These are phyloP conservation scores for Engystomops pustulosus DNA, from an alignment of 2,113 vertebrate species.

Conservation along the genomic window DNA sequence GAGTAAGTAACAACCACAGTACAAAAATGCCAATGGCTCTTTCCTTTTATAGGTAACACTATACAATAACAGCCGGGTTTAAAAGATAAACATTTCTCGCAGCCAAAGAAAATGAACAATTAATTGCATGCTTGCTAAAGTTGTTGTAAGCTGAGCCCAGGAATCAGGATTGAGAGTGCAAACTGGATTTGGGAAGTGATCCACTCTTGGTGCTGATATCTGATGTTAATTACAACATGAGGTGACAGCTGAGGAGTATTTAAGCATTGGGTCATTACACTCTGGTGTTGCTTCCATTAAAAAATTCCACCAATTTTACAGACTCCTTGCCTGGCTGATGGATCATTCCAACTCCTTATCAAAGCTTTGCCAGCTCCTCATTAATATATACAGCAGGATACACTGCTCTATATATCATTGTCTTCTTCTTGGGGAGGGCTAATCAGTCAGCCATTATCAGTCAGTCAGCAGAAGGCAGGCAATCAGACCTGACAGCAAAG, in stretches of 20 bases:
- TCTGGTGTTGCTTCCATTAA: slow-evolving; percentile 77
- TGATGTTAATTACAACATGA: slow-evolving; percentile 76
- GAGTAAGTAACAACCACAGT: slow-evolving; percentile 72
- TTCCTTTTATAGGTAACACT: slow-evolving; percentile 72
- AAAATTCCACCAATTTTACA: slow-evolving; percentile 76
- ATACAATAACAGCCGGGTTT: slow-evolving; percentile 75
- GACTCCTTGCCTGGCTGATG: slow-evolving; percentile 80
- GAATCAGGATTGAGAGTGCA: slow-evolving; percentile 63
- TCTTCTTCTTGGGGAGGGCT: slow-evolving; percentile 88
- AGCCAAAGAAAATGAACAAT: slow-evolving; percentile 77
- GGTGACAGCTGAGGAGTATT: slow-evolving; percentile 73
- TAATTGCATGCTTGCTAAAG: slow-evolving; percentile 79
- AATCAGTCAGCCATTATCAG: slow-evolving; percentile 94
- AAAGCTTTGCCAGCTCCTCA: slow-evolving; percentile 89
- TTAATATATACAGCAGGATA: slow-evolving; percentile 88
- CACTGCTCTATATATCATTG: slow-evolving; percentile 87
- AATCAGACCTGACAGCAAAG: slow-evolving; percentile 87
- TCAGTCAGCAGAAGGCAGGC: slow-evolving; percentile 89
- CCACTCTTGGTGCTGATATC: slow-evolving; percentile 69
- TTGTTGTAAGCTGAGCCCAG: slow-evolving; percentile 66
- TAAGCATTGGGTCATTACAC: slow-evolving; percentile 76
- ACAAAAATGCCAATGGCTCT: slow-evolving; percentile 70
- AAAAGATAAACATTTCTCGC: slow-evolving; percentile 77
- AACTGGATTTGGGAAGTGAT: slow-evolving; percentile 71
- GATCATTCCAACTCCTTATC: slow-evolving; percentile 88